These are phyloP conservation scores for Morpho achilles DNA, from an alignment of 2,888 invertebrate species.

Conservation along the genomic window DNA sequence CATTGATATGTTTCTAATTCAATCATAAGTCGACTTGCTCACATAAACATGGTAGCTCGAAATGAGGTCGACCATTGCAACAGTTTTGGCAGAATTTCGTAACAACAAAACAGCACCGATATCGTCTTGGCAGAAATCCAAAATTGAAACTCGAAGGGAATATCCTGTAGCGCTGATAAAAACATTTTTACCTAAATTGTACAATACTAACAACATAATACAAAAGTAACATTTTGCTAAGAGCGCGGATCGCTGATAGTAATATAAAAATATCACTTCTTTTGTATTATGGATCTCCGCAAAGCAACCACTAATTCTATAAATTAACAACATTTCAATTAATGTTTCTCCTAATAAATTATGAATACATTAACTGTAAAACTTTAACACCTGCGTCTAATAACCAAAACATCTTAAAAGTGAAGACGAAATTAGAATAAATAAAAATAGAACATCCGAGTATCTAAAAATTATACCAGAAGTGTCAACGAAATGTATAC, in stretches of 20 bases:
- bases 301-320: not conserved
- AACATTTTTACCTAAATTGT: slow-evolving; percentile 34
- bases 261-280: too few species aligned
- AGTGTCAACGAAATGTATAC: slow-evolving; percentile 20
- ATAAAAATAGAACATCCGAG: slow-evolving; percentile 14
- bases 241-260: too few species aligned
- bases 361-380: slow-evolving; percentile 15
- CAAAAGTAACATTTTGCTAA: too few species aligned
- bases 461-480: slow-evolving; percentile 21
- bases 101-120: slow-evolving; percentile 63
- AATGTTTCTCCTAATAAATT: slow-evolving; percentile 14
- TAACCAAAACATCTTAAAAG: slow-evolving; percentile 15
- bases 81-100: slow-evolving; percentile 74
- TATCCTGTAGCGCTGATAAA: slow-evolving; percentile 32
- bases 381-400: slow-evolving; percentile 11
- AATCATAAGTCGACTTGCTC: slow-evolving; percentile 31
- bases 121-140: slow-evolving; percentile 54
- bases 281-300: too few species aligned
- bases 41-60: slow-evolving; percentile 36
- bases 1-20: slow-evolving; percentile 17
- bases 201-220: not conserved
- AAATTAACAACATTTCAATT: slow-evolving; percentile 11
- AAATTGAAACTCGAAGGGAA: slow-evolving; percentile 46
- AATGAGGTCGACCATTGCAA: slow-evolving; percentile 70
- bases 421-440: slow-evolving; percentile 17